Percentiles rank a stretch among this genome's conserved stretches.
Conservation (phyloP, 2,888 invertebrate genomes). For the Archips xylosteana region DNA sequence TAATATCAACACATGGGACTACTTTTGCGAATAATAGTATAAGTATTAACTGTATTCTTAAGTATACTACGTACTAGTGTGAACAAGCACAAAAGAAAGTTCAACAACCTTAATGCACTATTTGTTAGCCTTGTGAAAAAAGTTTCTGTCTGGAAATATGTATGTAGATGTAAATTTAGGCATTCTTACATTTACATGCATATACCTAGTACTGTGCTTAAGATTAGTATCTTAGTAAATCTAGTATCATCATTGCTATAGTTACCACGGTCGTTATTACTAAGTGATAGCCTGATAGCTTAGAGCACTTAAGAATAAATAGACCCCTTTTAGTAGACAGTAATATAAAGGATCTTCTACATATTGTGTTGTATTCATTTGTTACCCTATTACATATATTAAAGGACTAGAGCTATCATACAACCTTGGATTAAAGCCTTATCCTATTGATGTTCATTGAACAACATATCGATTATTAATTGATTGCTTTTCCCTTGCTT, state of each 20-base stretch:
- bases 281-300: background rate
- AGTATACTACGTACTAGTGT: too few species aligned
- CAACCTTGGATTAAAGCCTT: background rate
- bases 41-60: too few species aligned
- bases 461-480: background rate
- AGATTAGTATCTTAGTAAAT: background rate
- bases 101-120: background rate
- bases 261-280: background rate
- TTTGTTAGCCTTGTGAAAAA: background rate
- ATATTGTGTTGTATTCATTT: background rate
- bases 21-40: too few species aligned
- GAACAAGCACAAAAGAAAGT: background rate
- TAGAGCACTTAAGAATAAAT: conserved; percentile 4
- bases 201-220: background rate
- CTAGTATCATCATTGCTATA: background rate
- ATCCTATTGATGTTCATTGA: background rate
- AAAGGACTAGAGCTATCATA: background rate
- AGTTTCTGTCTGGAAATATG: background rate
- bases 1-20: too few species aligned
- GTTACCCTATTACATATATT: background rate
- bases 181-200: background rate
- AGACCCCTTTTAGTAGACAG: background rate
- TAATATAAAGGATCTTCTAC: background rate
- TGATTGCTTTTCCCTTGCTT: background rate
- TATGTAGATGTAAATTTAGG: background rate